A percentile compares a stretch with the other conserved stretches of the same genome.
Evolutionary conservation across 1,140 invertebrate genomes (phyloP).

Genomic region (Bombus terrestris): DNA sequence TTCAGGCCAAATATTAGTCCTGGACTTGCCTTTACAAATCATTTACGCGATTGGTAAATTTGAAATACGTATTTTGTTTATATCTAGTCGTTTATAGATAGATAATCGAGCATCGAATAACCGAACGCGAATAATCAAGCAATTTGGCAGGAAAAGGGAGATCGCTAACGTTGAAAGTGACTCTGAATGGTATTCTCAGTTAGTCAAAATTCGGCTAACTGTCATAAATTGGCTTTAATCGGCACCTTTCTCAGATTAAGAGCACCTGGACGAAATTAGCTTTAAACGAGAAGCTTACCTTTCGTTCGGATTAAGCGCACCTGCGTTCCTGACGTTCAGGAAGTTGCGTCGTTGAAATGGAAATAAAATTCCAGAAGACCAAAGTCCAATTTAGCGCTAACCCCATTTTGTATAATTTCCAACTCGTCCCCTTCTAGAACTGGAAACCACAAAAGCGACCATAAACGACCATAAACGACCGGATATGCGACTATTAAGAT

Average conservation of each 20-base stretch:
- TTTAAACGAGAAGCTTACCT: conserved; percentile 1
- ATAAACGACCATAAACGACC: neutral
- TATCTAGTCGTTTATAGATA: too few relatives aligned
- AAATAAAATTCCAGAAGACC: conserved; percentile 4
- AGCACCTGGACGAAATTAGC: conserved; percentile 18
- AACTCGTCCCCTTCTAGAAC: neutral
- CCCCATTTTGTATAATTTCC: neutral
- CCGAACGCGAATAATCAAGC: neutral
- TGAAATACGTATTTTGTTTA: too few relatives aligned
- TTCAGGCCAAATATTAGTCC: neutral
- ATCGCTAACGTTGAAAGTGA: neutral
- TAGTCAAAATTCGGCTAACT: neutral
- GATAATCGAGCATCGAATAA: neutral
- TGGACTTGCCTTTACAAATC: neutral
- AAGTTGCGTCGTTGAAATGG: conserved; percentile 14
- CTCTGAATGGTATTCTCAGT: neutral
- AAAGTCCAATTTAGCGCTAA: neutral
- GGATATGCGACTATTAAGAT: conserved; percentile 4
- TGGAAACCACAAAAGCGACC: neutral
- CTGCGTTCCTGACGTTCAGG: neutral
- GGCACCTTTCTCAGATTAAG: neutral
- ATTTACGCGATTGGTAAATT: too few relatives aligned
- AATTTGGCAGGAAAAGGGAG: neutral
- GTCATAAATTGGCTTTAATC: neutral
- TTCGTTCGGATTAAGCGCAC: conserved; percentile 20